Percentiles rank a stretch among this genome's conserved stretches.
Evolutionary conservation across 2,888 invertebrate genomes (phyloP).

Genomic region (Craniophora ligustri): DNA sequence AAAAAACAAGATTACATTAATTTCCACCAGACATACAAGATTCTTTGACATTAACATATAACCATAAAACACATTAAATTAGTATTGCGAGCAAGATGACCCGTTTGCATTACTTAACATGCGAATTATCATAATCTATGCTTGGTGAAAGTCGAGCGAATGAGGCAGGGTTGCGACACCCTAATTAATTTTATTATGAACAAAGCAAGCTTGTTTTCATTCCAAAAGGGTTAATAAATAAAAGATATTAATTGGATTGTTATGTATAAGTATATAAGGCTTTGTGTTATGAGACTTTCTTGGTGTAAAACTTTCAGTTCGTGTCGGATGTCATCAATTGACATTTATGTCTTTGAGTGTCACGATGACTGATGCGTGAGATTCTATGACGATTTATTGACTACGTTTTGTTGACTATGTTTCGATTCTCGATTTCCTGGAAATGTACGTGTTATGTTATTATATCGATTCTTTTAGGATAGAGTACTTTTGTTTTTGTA

Average conservation of each 20-base stretch:
- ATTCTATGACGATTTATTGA: no score
- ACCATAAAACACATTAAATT: slow-evolving; percentile 20
- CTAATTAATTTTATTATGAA: slow-evolving; percentile 40
- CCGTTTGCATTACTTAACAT: slow-evolving; percentile 48
- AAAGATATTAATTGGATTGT: slow-evolving; percentile 2
- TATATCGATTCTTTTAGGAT: no score
- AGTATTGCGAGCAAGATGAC: slow-evolving; percentile 30
- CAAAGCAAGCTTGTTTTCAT: slow-evolving; percentile 25
- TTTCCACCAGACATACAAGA: background rate
- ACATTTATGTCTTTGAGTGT: no score
- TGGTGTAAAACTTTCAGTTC: background rate
- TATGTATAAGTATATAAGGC: slow-evolving; percentile 14
- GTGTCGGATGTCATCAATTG: slow-evolving; percentile 3
- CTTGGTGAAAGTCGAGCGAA: slow-evolving; percentile 40
- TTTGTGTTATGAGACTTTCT: background rate
- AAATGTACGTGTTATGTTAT: no score
- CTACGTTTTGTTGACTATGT: no score
- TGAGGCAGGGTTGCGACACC: slow-evolving; percentile 36
- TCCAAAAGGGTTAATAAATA: slow-evolving; percentile 26
- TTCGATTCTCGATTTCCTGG: no score
- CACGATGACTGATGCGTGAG: no score
- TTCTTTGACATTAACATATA: no score
- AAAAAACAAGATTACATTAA: background rate
- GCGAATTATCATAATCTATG: slow-evolving; percentile 36
- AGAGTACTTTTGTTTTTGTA: no score